These are phyloP conservation scores for Cenopis cana DNA, from an alignment of 2,888 invertebrate genomes.

Conservation along the genomic window DNA sequence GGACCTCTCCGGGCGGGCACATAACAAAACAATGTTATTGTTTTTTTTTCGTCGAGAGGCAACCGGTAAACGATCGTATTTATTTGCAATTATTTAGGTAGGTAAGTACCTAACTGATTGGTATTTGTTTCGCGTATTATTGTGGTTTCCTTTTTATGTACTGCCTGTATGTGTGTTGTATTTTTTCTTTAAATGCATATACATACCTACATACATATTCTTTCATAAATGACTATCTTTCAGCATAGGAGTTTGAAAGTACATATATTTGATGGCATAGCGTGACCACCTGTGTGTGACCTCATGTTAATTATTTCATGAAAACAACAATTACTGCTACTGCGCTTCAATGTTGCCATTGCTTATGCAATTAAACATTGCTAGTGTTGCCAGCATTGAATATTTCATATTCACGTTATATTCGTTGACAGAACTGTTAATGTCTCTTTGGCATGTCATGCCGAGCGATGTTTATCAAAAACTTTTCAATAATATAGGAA, in stretches of 20 bases:
- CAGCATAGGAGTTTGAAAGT: background rate
- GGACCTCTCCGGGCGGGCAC: too few species aligned
- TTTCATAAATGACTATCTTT: too few species aligned
- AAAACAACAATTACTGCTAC: slow-evolving; percentile 47
- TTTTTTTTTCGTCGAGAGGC: too few species aligned
- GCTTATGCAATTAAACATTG: slow-evolving; percentile 70
- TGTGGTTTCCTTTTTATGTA: too few species aligned
- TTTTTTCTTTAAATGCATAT: too few species aligned
- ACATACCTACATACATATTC: too few species aligned
- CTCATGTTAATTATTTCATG: slow-evolving; percentile 26
- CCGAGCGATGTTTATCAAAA: slow-evolving; percentile 61
- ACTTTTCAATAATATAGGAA: slow-evolving; percentile 65
- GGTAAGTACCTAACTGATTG: too few species aligned
- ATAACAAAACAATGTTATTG: too few species aligned
- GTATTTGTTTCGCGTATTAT: too few species aligned
- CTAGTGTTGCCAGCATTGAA: slow-evolving; percentile 70
- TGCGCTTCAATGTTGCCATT: slow-evolving; percentile 60
- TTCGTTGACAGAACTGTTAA: slow-evolving; percentile 82
- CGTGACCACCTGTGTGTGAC: slow-evolving; percentile 32
- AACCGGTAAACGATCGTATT: too few species aligned
- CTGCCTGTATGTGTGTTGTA: too few species aligned
- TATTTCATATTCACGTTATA: slow-evolving; percentile 74
- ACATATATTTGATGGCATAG: slow-evolving; percentile 11
- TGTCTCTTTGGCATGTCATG: slow-evolving; percentile 81
- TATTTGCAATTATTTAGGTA: background rate